These are phyloP conservation scores for Gortyna flavago DNA, from an alignment of 2,888 invertebrate species.

Conservation along the genomic window DNA sequence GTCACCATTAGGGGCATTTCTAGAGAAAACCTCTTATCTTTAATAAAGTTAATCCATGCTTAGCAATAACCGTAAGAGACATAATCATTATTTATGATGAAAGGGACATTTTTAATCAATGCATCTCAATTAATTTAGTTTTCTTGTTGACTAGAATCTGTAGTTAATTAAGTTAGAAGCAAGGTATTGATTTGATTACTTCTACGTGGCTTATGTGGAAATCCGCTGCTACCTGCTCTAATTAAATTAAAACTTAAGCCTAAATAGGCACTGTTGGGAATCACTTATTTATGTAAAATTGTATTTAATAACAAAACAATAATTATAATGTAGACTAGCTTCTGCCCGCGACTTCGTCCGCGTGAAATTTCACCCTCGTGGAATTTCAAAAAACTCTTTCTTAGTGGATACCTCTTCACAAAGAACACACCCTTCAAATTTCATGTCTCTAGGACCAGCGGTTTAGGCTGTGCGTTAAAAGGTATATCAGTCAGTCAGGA, in stretches of 20 bases:
- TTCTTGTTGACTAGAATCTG: conserved; percentile 29
- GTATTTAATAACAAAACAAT: not conserved
- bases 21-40: not conserved
- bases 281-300: not conserved
- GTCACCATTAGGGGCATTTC: not conserved
- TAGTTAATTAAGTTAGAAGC: conserved; percentile 16
- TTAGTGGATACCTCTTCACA: too few relatives aligned
- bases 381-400: too few relatives aligned
- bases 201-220: conserved; percentile 7
- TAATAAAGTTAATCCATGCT: not conserved
- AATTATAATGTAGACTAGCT: too few relatives aligned
- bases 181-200: conserved; percentile 22
- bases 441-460: too few relatives aligned
- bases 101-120: conserved; percentile 14
- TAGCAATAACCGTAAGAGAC: not conserved
- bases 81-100: not conserved
- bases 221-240: conserved; percentile 3
- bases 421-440: too few relatives aligned
- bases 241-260: conserved; percentile 16
- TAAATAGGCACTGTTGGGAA: not conserved
- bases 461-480: too few relatives aligned
- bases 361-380: too few relatives aligned
- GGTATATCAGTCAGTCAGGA: too few relatives aligned
- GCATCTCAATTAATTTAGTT: not conserved
- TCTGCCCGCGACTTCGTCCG: too few relatives aligned